Evolutionary conservation across 2,113 vertebrate genomes (phyloP).

Genomic region (Ageneiosus marmoratus): DNA sequence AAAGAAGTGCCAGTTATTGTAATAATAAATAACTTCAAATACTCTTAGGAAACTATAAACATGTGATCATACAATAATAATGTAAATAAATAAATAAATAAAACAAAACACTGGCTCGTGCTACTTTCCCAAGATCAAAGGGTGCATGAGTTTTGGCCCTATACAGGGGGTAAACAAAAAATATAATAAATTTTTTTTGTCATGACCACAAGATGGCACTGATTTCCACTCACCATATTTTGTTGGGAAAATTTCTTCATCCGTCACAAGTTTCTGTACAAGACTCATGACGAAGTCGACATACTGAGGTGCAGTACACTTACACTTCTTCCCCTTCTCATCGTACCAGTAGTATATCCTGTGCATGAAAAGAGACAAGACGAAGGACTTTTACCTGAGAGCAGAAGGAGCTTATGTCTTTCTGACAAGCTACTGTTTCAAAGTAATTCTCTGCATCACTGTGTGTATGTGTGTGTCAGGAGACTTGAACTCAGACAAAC

Average conservation of each 20-base stretch:
- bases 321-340: conserved; percentile 96
- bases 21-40: not conserved
- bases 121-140: not conserved
- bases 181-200: not conserved
- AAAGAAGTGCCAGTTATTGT: not conserved
- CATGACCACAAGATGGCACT: conserved; percentile 12
- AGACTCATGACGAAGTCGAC: conserved; percentile 98
- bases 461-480: conserved; percentile 15
- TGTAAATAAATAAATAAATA: not conserved
- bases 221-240: conserved; percentile 85
- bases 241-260: conserved; percentile 96
- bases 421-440: not conserved
- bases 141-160: too few species aligned
- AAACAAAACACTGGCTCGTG: not conserved
- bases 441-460: not conserved
- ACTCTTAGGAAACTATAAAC: too few species aligned
- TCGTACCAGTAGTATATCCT: conserved; percentile 99
- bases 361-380: conserved; percentile 30
- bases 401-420: not conserved
- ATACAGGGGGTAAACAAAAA: not conserved
- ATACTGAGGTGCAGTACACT: conserved; percentile 97
- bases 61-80: not conserved
- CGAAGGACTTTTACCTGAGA: not conserved
- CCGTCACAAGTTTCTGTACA: conserved; percentile 96
- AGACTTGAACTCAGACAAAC: not conserved